These are phyloP conservation scores for Anoplolepis gracilipes DNA, from an alignment of 1,140 invertebrate species.

Conservation along the genomic window DNA sequence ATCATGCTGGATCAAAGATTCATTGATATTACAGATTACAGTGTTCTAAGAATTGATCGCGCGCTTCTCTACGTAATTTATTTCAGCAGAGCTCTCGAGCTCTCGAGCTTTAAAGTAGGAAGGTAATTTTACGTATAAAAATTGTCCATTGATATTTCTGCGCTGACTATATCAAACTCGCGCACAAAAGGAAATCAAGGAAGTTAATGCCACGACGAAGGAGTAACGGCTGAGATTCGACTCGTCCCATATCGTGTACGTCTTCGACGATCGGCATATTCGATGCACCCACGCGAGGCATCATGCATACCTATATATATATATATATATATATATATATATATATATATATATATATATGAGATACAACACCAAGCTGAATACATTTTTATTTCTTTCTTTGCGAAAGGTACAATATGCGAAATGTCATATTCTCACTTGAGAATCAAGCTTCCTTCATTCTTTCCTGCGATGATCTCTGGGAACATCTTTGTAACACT, in stretches of 20 bases:
- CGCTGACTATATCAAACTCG: background rate
- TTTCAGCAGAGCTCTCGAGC: background rate
- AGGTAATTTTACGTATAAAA: background rate
- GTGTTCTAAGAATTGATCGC: background rate
- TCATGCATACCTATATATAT: background rate
- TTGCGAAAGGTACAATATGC: background rate
- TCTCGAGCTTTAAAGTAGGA: background rate
- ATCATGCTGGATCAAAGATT: background rate
- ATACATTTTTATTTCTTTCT: conserved; percentile 28
- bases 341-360: too few relatives aligned
- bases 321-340: too few relatives aligned
- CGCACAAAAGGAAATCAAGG: conserved; percentile 27
- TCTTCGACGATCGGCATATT: conserved; percentile 56
- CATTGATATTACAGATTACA: background rate
- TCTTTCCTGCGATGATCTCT: background rate
- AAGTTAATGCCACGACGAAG: conserved; percentile 59
- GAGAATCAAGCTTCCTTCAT: background rate
- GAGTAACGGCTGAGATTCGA: conserved; percentile 79
- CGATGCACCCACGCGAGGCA: conserved; percentile 66
- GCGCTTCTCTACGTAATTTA: background rate
- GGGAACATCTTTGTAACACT: background rate
- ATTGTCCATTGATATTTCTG: background rate
- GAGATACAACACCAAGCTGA: background rate
- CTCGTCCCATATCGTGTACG: conserved; percentile 79
- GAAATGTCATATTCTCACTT: conserved; percentile 46